Conservation (phyloP, 2,797 vertebrate genomes). For the Hypotaenidia philippensis region DNA sequence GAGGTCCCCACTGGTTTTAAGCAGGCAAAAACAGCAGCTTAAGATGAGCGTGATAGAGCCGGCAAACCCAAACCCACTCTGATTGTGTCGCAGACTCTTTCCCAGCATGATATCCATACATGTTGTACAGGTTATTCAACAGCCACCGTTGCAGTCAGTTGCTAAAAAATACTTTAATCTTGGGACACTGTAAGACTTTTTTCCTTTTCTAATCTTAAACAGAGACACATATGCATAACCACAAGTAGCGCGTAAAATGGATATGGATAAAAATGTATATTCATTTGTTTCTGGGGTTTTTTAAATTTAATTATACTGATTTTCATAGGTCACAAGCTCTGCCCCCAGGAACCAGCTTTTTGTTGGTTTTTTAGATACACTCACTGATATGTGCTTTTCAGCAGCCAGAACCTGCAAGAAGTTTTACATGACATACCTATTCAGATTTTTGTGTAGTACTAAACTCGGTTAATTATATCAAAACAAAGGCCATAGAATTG, state of each 20-base stretch:
- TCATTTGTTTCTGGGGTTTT: not conserved
- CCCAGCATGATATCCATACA: fast-evolving
- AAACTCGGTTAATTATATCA: not conserved
- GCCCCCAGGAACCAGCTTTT: fast-evolving
- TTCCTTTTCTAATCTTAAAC: not conserved
- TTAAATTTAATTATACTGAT: not conserved
- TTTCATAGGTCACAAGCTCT: not conserved
- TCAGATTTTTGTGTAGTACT: not conserved
- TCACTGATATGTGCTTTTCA: not conserved
- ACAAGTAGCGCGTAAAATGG: not conserved
- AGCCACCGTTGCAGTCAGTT: not conserved
- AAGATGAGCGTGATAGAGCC: not conserved
- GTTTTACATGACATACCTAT: not conserved
- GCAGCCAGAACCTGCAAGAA: not conserved
- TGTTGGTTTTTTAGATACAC: not conserved
- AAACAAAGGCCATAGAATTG: not conserved
- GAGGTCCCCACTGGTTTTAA: not conserved
- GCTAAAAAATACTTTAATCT: not conserved
- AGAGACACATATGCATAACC: not conserved
- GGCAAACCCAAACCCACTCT: not conserved
- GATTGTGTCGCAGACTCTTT: not conserved
- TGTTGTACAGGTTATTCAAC: not conserved
- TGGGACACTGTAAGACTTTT: not conserved
- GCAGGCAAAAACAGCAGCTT: not conserved
- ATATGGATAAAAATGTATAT: not conserved